Evolutionary conservation across 2,797 vertebrate genomes (phyloP).

Genomic region (Distichodus sexfasciatus): DNA sequence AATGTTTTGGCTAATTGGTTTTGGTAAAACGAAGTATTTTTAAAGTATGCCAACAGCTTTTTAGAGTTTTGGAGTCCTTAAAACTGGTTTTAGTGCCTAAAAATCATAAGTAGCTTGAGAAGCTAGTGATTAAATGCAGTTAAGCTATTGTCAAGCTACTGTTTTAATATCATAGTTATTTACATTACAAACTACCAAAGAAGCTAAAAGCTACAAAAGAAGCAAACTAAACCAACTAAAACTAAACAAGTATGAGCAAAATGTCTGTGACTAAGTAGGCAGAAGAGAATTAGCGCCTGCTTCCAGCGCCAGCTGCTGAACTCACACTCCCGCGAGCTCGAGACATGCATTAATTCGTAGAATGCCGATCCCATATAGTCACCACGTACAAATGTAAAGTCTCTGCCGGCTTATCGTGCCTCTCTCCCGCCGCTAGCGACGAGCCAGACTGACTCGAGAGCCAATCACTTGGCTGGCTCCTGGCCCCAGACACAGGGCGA

Average conservation of each 20-base stretch:
- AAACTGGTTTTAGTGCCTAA: no score
- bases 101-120: no score
- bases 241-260: no score
- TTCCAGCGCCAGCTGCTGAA: neutral
- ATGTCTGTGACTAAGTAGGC: neutral
- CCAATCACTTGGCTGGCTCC: conserved; percentile 58
- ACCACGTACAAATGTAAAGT: conserved; percentile 51
- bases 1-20: no score
- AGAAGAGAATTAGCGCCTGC: neutral
- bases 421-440: conserved; percentile 64
- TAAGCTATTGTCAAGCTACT: no score
- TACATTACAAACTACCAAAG: no score
- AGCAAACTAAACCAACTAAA: no score
- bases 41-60: no score
- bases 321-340: conserved; percentile 6
- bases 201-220: conserved; percentile 12
- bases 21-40: no score
- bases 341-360: conserved; percentile 60
- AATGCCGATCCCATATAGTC: conserved; percentile 35
- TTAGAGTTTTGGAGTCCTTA: no score
- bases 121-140: no score
- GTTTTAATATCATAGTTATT: no score
- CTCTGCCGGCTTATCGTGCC: conserved; percentile 55
- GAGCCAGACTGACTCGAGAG: conserved; percentile 70
- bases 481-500: conserved; percentile 70